Evolutionary conservation across 37 sponge, comb jelly and placozoan species (phyloP).

Genomic region (Axinella damicornis): DNA sequence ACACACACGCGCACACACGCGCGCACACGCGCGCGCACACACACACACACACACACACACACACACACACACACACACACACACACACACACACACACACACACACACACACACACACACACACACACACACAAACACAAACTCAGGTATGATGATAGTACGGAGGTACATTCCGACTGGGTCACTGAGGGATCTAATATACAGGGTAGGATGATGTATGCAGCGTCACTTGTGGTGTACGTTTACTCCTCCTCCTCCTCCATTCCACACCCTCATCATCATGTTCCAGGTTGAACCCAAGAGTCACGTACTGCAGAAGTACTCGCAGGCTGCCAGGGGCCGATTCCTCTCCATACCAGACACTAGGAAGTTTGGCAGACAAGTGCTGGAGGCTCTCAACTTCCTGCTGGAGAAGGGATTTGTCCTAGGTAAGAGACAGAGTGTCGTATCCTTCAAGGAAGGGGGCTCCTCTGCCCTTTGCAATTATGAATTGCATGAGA

Average conservation of each 20-base stretch:
- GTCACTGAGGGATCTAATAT: conserved; percentile 77
- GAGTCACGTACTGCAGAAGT: conserved; percentile 56
- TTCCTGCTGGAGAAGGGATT: conserved; percentile 83
- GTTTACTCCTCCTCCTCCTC: too few relatives aligned
- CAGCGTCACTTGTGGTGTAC: too few relatives aligned
- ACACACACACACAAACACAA: too few relatives aligned
- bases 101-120: too few relatives aligned
- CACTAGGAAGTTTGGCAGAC: conserved; percentile 72
- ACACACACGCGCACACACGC: too few relatives aligned
- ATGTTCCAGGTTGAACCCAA: conserved; percentile 16
- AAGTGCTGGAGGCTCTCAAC: conserved; percentile 82
- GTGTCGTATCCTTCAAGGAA: too few relatives aligned
- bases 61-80: too few relatives aligned
- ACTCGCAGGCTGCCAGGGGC: conserved; percentile 5
- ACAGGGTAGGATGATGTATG: conserved; percentile 40
- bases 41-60: too few relatives aligned
- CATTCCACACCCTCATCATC: not conserved
- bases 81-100: too few relatives aligned
- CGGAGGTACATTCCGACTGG: conserved; percentile 56
- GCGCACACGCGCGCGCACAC: too few relatives aligned
- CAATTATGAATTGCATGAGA: too few relatives aligned
- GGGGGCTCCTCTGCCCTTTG: too few relatives aligned
- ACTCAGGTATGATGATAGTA: conserved; percentile 69
- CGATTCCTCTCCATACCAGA: conserved; percentile 12
- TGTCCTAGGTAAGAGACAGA: conserved; percentile 62